Conservation (phyloP, 2,888 invertebrate genomes). For the Trissoscelio sp. region DNA sequence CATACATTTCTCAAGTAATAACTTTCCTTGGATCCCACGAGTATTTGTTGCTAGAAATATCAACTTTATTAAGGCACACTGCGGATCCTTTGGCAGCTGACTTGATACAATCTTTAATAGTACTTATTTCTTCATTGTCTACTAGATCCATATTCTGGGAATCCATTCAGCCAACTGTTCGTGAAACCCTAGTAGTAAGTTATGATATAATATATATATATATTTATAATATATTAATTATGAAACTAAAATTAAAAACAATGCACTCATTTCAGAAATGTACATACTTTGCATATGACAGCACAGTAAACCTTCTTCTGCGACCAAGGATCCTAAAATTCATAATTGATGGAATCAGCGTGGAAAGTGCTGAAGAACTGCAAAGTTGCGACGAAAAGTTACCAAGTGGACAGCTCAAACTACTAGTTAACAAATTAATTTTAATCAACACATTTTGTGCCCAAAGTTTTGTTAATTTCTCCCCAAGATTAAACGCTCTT, state of each 20-base stretch:
- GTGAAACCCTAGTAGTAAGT: slow-evolving; percentile 79
- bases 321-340: slow-evolving; percentile 82
- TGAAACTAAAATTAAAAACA: neutral
- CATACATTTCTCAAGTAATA: slow-evolving; percentile 75
- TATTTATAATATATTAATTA: neutral
- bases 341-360: slow-evolving; percentile 82
- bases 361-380: slow-evolving; percentile 82
- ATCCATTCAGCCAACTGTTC: slow-evolving; percentile 76
- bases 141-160: slow-evolving; percentile 78
- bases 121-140: slow-evolving; percentile 79
- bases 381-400: slow-evolving; percentile 81
- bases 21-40: slow-evolving; percentile 80
- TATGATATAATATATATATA: neutral
- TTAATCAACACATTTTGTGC: slow-evolving; percentile 81
- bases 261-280: slow-evolving; percentile 76
- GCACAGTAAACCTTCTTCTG: slow-evolving; percentile 80
- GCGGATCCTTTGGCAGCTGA: slow-evolving; percentile 81
- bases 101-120: slow-evolving; percentile 80
- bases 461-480: slow-evolving; percentile 80
- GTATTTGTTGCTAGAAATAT: slow-evolving; percentile 78
- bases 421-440: slow-evolving; percentile 81
- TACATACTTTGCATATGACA: slow-evolving; percentile 81
- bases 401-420: slow-evolving; percentile 78
- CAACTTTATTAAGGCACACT: slow-evolving; percentile 80
- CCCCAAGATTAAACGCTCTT: slow-evolving; percentile 79